These are phyloP conservation scores for Mesembrinibis cayennensis DNA, from an alignment of 2,113 vertebrate genomes.

Conservation along the genomic window DNA sequence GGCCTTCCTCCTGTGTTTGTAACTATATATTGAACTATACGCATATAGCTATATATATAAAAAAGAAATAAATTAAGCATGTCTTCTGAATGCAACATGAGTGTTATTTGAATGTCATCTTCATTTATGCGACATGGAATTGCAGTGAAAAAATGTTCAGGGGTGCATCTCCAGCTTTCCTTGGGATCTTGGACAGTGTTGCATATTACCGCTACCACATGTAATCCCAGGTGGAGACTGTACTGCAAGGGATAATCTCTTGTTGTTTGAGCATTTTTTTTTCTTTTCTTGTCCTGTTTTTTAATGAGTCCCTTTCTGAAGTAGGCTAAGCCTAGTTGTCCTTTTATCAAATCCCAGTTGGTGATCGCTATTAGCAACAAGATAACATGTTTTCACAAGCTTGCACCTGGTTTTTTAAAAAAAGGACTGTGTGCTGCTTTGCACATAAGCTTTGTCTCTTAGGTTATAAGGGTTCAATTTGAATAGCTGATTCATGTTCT, in stretches of 20 bases:
- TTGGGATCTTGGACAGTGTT: conserved; percentile 1
- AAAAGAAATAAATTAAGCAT: not conserved
- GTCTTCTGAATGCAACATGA: not conserved
- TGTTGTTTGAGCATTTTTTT: conserved; percentile 25
- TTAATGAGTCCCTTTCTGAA: conserved; percentile 41
- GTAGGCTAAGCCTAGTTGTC: conserved; percentile 22
- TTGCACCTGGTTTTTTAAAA: conserved; percentile 33
- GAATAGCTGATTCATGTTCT: conserved; percentile 9
- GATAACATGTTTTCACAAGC: conserved; percentile 32
- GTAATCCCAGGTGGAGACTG: conserved; percentile 12
- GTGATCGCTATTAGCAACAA: conserved; percentile 46
- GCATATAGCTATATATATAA: too few species aligned
- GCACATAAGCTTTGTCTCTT: not conserved
- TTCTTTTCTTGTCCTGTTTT: conserved; percentile 10
- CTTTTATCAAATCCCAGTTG: conserved; percentile 62
- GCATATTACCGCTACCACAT: not conserved
- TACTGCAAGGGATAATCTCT: conserved; percentile 42
- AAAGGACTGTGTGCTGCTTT: not conserved
- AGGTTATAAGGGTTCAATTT: not conserved
- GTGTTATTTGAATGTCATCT: not conserved
- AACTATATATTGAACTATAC: not conserved
- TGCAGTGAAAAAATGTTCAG: not conserved
- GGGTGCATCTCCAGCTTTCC: not conserved
- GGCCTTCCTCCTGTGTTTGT: not conserved
- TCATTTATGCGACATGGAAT: not conserved